Evolutionary conservation across 2,888 invertebrate genomes (phyloP).

Genomic region (Polyommatus iphigenia): DNA sequence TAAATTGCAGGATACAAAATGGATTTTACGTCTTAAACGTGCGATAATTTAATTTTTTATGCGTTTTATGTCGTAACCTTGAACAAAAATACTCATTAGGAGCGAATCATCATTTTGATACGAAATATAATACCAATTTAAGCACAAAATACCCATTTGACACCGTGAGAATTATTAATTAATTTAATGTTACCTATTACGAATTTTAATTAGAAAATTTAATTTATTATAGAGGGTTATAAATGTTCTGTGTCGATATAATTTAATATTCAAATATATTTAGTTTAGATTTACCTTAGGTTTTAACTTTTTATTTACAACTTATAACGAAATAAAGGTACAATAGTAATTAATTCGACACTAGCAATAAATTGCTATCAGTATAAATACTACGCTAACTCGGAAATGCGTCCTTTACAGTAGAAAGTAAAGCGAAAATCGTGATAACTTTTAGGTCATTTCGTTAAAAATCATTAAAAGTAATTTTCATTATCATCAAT

Average conservation of each 20-base stretch:
- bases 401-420: too few relatives aligned
- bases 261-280: not conserved
- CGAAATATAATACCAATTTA: constrained; percentile 1
- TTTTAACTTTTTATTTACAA: not conserved
- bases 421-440: too few relatives aligned
- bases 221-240: not conserved
- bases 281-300: not conserved
- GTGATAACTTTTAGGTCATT: too few relatives aligned
- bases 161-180: not conserved
- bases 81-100: constrained; percentile 19
- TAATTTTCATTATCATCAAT: too few relatives aligned
- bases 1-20: not conserved
- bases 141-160: not conserved
- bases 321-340: not conserved
- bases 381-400: too few relatives aligned
- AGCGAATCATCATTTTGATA: constrained; percentile 18
- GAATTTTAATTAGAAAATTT: constrained; percentile 8
- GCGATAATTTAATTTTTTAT: constrained; percentile 17
- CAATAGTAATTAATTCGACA: too few relatives aligned
- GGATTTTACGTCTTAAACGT: not conserved
- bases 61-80: constrained; percentile 1
- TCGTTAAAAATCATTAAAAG: too few relatives aligned
- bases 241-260: not conserved
- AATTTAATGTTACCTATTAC: not conserved
- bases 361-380: too few relatives aligned